These are phyloP conservation scores for Hemaris fuciformis DNA, from an alignment of 2,888 invertebrate genomes.

Conservation along the genomic window DNA sequence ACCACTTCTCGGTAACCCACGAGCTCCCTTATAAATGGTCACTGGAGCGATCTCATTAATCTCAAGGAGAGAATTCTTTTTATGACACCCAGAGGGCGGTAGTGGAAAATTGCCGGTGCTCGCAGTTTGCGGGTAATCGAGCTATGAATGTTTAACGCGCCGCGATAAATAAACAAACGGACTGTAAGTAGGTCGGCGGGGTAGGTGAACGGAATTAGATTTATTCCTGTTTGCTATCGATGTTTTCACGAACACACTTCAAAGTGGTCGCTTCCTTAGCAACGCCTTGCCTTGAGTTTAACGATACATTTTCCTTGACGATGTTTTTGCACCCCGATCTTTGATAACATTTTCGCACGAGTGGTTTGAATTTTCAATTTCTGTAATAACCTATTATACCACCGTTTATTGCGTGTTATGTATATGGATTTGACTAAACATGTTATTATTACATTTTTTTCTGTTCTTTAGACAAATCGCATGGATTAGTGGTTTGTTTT, in stretches of 20 bases:
- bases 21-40: slow-evolving; percentile 2
- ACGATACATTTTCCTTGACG: not conserved
- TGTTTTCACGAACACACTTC: not conserved
- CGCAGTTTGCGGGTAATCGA: slow-evolving; percentile 35
- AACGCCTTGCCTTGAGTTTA: not conserved
- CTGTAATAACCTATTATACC: too few species aligned
- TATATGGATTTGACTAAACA: too few species aligned
- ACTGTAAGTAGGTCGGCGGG: slow-evolving; percentile 12
- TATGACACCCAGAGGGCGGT: slow-evolving; percentile 41
- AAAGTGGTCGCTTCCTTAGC: not conserved
- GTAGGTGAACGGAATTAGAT: slow-evolving; percentile 15
- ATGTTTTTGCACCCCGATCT: too few species aligned
- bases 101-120: slow-evolving; percentile 37
- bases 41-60: slow-evolving; percentile 40
- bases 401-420: too few species aligned
- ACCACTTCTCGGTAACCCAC: not conserved
- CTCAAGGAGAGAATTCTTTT: slow-evolving; percentile 45
- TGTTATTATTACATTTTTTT: too few species aligned
- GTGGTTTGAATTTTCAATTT: too few species aligned
- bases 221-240: not conserved
- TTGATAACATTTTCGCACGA: too few species aligned
- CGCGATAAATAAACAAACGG: slow-evolving; percentile 24
- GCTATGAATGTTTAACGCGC: slow-evolving; percentile 33
- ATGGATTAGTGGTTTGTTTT: too few species aligned
- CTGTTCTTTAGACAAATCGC: too few species aligned